Percentiles rank a stretch among this genome's conserved stretches.
These are phyloP conservation scores for Zygaena filipendulae DNA, from an alignment of 2,888 invertebrate genomes.

Conservation along the genomic window DNA sequence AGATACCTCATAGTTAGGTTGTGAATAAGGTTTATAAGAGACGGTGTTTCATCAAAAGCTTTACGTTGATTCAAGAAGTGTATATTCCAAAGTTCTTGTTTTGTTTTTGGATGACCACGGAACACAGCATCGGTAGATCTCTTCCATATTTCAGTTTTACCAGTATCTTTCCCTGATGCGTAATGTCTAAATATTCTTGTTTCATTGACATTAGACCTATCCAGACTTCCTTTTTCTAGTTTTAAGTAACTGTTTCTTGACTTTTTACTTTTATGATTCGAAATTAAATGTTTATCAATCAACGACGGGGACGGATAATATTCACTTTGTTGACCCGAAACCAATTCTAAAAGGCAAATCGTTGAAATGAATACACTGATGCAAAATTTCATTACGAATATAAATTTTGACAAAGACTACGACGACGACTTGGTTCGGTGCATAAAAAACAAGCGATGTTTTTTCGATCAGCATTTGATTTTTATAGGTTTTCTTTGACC, in stretches of 20 bases:
- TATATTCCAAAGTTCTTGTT: constrained; percentile 62
- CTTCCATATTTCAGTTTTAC: constrained; percentile 23
- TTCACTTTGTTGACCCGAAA: constrained; percentile 29
- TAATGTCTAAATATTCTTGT: constrained; percentile 7
- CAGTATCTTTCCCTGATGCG: constrained; percentile 6
- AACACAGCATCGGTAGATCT: constrained; percentile 63
- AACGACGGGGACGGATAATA: constrained; percentile 47
- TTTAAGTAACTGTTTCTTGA: too few relatives aligned
- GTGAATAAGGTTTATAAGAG: constrained; percentile 69
- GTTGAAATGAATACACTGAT: too few relatives aligned
- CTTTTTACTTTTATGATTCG: too few relatives aligned
- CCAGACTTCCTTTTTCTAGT: too few relatives aligned
- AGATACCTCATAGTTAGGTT: constrained; percentile 71
- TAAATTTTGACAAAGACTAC: too few relatives aligned
- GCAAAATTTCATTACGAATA: too few relatives aligned
- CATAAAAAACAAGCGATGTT: too few relatives aligned
- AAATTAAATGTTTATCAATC: too few relatives aligned
- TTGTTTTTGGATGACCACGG: constrained; percentile 68
- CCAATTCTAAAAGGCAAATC: constrained; percentile 8
- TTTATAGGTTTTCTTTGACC: constrained; percentile 39
- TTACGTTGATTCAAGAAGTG: constrained; percentile 48
- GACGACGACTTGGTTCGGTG: too few relatives aligned
- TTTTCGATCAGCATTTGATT: constrained; percentile 16
- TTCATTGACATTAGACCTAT: too few relatives aligned
- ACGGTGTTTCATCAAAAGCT: constrained; percentile 62